Evolutionary conservation across 2,797 vertebrate species (phyloP).

Genomic region (Tarsius wallacei): DNA sequence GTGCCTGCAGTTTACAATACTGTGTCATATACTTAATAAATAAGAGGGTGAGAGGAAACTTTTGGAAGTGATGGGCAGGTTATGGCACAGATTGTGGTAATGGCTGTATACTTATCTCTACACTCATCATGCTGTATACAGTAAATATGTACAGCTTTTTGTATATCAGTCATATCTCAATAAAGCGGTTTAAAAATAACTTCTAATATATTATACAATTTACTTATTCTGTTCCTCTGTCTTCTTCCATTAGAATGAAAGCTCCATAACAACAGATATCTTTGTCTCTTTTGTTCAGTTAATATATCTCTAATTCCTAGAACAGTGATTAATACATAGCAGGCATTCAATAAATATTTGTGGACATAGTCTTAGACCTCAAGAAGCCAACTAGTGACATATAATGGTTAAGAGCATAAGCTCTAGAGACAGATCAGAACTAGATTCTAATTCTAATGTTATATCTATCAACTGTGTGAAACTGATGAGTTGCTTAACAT

Average conservation of each 20-base stretch:
- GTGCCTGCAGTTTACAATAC: background rate
- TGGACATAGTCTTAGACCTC: background rate
- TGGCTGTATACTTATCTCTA: background rate
- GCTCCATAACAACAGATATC: conserved; percentile 7
- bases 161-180: background rate
- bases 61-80: background rate
- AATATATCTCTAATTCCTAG: background rate
- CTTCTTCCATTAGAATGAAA: conserved; percentile 25
- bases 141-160: background rate
- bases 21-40: background rate
- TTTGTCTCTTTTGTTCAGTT: conserved; percentile 48
- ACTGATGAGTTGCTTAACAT: conserved; percentile 22
- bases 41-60: conserved; percentile 2
- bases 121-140: background rate
- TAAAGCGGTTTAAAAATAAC: conserved; percentile 19
- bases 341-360: conserved; percentile 39
- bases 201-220: conserved; percentile 51
- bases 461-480: background rate
- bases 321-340: conserved; percentile 31
- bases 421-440: conserved; percentile 15
- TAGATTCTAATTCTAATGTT: conserved; percentile 47
- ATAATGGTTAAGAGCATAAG: conserved; percentile 49
- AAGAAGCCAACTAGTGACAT: background rate
- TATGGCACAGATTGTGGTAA: background rate
- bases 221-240: conserved; percentile 47